Conservation (phyloP, 2,113 vertebrate species). For the Macquaria ambigua region DNA sequence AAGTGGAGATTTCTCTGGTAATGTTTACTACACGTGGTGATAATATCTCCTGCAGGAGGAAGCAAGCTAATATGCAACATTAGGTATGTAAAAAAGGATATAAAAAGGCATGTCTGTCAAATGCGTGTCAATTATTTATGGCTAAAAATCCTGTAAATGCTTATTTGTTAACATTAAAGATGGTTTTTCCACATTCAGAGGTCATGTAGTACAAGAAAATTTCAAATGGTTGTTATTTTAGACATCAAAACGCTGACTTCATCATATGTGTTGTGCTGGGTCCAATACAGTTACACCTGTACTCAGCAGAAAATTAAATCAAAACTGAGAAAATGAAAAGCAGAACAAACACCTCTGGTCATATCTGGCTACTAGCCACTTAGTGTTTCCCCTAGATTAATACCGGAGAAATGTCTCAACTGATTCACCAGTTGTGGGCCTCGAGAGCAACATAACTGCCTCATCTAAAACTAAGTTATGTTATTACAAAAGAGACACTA, state of each 20-base stretch:
- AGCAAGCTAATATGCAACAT: not conserved
- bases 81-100: not conserved
- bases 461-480: conserved; percentile 20
- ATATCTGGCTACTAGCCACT: not conserved
- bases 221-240: not conserved
- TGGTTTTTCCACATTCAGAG: not conserved
- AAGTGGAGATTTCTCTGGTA: not conserved
- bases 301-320: not conserved
- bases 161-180: not conserved
- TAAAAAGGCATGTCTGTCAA: not conserved
- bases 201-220: not conserved
- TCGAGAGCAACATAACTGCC: conserved; percentile 2
- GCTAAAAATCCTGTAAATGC: not conserved
- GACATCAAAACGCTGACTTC: not conserved
- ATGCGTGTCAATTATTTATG: not conserved
- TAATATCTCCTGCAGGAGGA: not conserved
- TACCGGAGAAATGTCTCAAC: not conserved
- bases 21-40: conserved; percentile 5
- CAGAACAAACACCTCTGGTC: not conserved
- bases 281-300: not conserved
- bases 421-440: conserved; percentile 1
- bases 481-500: not conserved
- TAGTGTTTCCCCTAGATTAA: not conserved
- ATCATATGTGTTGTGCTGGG: not conserved
- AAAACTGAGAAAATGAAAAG: not conserved